Evolutionary conservation across 2,797 vertebrate genomes (phyloP), one percentile per base, ranked within the genome.

Genomic region (Delichon dasypus): DNA sequence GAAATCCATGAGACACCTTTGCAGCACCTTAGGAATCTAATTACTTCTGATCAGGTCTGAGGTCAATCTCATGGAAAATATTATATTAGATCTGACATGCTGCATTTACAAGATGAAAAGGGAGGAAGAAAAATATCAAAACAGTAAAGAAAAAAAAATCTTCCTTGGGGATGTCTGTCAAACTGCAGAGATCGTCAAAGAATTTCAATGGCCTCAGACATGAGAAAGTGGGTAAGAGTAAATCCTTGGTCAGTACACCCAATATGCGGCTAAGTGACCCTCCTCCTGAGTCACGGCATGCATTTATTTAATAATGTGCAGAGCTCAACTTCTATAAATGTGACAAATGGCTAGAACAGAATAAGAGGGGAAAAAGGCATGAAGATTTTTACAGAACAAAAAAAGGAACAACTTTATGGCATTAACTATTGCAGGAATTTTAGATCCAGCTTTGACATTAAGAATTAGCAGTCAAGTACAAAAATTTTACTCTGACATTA

Each of bases 131-230:
- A 90, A 94, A 67, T 79, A 97, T 94, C 96, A 93, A 96, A 97
- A 95, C 60, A 95, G 87, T 79, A 82, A 84, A 78, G 55, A 30
- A 88, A 94, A 88, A 96, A 93, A 92, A 64, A 64, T 72, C 92
- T 97, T 97, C 96, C 97, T 97, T 94, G 94, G 94, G 94, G 94
- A 97, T 91, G 92, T 84, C 95, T 97, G 97, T 97, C 96, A 96
- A 97, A 96, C 90, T 90, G 79, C 47, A 90, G 88, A 95, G 92
- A 91, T 94, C 94, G 85, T 96, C 94, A 96, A 96, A 97, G 95
- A 97, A 97, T 98, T 96, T 94, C 96, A 97, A 96, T 94, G 91
- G 96, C 92, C 94, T 95, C 58, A 97, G 95, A 96, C 92, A 96
- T 10, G 38, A 97, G 87, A 86, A 83, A 93, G 92, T 72, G 48